Conservation (phyloP, 2,797 vertebrate genomes). For the Sibirionetta formosa region DNA sequence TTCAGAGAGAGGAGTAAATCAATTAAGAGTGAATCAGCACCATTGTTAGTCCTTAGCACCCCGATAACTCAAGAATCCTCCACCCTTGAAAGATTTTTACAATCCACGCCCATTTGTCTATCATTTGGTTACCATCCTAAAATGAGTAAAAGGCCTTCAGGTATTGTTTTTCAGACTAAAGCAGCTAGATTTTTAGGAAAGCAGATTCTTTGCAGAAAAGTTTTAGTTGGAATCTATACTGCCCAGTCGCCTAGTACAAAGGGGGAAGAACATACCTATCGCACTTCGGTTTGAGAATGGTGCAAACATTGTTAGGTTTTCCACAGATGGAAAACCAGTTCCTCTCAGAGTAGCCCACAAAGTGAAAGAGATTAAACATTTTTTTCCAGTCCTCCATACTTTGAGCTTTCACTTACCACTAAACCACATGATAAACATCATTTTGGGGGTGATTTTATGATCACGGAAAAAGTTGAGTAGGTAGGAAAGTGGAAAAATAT, state of each 20-base stretch:
- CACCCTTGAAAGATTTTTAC: not conserved
- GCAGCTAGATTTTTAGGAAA: not conserved
- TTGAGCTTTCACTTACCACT: constrained; percentile 89
- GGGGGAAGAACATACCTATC: not conserved
- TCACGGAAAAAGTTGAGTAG: constrained; percentile 98
- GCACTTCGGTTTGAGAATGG: not conserved
- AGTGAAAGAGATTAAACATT: not conserved
- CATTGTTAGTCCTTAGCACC: fast-evolving
- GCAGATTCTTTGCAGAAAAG: not conserved
- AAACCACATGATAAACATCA: constrained; percentile 99
- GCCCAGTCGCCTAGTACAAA: not conserved
- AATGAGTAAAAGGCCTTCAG: not conserved
- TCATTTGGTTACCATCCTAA: not conserved
- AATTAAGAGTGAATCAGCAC: not conserved
- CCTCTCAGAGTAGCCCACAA: not conserved
- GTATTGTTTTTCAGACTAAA: not conserved
- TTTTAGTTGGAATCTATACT: not conserved
- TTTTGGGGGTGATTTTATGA: constrained; percentile 98
- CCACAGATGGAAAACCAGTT: not conserved
- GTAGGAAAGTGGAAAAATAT: constrained; percentile 97
- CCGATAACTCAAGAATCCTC: fast-evolving
- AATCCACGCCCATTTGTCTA: fast-evolving
- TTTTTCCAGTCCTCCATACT: not conserved
- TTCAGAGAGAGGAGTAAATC: constrained; percentile 51
- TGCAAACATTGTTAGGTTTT: not conserved